Evolutionary conservation across 2,888 invertebrate genomes (phyloP), one percentile per base, ranked within the genome.

Genomic region (Pardosa pseudoannulata): DNA sequence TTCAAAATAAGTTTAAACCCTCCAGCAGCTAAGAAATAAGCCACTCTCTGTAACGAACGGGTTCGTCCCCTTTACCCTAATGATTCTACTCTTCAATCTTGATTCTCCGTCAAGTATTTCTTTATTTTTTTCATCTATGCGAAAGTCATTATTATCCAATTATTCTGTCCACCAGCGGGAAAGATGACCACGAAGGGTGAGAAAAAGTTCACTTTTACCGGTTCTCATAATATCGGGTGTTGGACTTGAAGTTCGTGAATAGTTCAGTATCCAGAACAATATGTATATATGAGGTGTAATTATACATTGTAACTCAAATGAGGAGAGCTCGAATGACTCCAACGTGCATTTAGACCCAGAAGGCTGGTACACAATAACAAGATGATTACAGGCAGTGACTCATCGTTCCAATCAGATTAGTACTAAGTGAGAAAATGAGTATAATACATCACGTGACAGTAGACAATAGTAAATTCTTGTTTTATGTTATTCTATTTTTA

Each of bases 81-180:
- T 79, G 79, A 71, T 39, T 39, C 64, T 29, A n/a, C n/a, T n/a
- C 29, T 31, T 65, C 65, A 29, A 65, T 65, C 56, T 56, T 56
- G 56, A 56, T 56, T 56, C 56, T 56, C 23, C 11, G 5, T 23
- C 3, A 1, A 16, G 19, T 23, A 23, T 56, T 56, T 56, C 29
- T 67, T 50, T 68, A 39, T 50, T 28, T 39, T 65, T 75, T 75
- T 41, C 41, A 41, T 56, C 16, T 71, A 46, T 32, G 23, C 23
- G 62, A 79, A 56, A 64, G 41, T 80, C 79, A 80, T 72, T 71
- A 79, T 79, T 80, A 73, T 68, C 82, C 82, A 82, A 82, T 82
- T 82, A 82, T 75, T 71, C 70, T 64, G 82, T 82, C 75, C 82
- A 82, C n/a, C 82, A 64, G 75, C 75, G 68, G 23, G 28, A 75